Evolutionary conservation across 2,113 vertebrate genomes (phyloP), one percentile per base, ranked within the genome.

Genomic region (Lasiurus cinereus): DNA sequence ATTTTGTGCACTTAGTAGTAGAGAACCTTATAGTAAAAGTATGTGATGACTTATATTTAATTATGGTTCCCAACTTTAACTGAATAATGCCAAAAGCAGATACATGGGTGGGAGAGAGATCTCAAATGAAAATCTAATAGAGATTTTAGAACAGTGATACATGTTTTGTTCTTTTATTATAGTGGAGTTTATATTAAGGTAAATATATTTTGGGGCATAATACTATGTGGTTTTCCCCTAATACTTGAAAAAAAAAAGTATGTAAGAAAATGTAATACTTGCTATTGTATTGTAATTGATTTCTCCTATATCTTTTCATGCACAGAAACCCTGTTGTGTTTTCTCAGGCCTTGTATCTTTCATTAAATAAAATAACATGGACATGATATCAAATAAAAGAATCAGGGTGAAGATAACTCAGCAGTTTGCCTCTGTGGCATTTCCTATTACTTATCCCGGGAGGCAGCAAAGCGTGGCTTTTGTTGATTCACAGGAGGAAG

Each of bases 351-450:
- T 70, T 88, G 52, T 84, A 90, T 94, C 70, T 91, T 88, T 73
- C 91, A 90, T 93, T 97, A 96, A 96, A 94, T 95, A 74, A 94
- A 97, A 96, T 91, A 95, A 95, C 95, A 91, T n/a, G 94, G 91
- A 74, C 46, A 91, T 95, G 82, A 94, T 95, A 94, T 95, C 95
- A 95, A 96, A 96, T 97, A 91, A 94, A 96, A 96, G 96, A 96
- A 91, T 46, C 84, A 86, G 79, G 50, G 91, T 86, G 64, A 95
- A 82, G 83, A 93, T 94, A 97, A 96, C 54, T 89, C 74, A 96
- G 86, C 78, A 96, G 86, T 96, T 94, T 74, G 78, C 2, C 2
- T 79, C 82, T 76, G 46, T 48, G 33, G 88, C 69, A 92, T 93
- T 97, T 96, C 93, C 93, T 95, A 64, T 96, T 96, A 89, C 92